Conservation (phyloP, 2,797 vertebrate genomes). For the Pangasius djambal region DNA sequence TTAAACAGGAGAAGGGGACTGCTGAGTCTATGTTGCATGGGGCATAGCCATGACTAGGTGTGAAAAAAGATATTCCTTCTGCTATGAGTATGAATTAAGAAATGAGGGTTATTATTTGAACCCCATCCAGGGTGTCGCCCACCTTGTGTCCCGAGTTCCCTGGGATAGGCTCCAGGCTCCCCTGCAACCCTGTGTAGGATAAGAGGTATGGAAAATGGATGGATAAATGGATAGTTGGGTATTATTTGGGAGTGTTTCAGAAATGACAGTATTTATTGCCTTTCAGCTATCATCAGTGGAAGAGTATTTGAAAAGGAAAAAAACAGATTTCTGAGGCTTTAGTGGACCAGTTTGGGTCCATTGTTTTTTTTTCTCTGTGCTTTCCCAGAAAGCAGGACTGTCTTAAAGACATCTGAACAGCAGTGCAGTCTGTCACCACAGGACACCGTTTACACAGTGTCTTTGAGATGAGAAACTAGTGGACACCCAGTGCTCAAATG, state of each 20-base stretch:
- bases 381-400: background rate
- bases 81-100: background rate
- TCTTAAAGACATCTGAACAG: background rate
- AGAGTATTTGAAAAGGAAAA: background rate
- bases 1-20: background rate
- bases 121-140: no score
- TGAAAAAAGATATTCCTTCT: background rate
- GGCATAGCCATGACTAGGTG: background rate
- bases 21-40: background rate
- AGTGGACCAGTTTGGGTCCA: background rate
- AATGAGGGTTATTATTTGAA: background rate
- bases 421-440: background rate
- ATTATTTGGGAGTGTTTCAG: background rate
- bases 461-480: background rate
- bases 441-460: background rate
- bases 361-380: background rate
- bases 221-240: no score
- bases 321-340: background rate
- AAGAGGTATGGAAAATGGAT: no score
- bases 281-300: background rate
- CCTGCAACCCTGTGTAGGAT: no score
- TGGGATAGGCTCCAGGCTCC: no score
- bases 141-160: no score
- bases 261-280: background rate
- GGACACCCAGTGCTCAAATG: background rate